These are phyloP conservation scores for Maniola jurtina DNA, from an alignment of 1,140 invertebrate species.

Conservation along the genomic window DNA sequence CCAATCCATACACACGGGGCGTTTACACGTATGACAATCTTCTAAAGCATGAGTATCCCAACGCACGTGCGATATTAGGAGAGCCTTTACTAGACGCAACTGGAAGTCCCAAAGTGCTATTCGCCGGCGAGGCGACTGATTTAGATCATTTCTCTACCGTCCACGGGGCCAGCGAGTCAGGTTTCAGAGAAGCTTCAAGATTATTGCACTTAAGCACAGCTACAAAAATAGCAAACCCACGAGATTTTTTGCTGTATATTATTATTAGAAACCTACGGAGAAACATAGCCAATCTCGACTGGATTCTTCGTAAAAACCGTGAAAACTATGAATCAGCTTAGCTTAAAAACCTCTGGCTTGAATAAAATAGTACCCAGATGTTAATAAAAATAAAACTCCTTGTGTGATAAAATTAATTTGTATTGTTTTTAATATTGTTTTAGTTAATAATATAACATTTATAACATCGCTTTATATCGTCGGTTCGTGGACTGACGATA, in stretches of 20 bases:
- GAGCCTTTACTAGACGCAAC: constrained; percentile 37
- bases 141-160: constrained; percentile 80
- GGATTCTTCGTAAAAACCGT: too few relatives aligned
- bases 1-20: constrained; percentile 51
- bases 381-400: too few relatives aligned
- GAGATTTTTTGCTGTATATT: not conserved
- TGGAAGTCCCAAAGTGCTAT: constrained; percentile 42
- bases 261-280: too few relatives aligned
- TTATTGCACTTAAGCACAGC: constrained; percentile 9
- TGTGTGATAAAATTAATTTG: too few relatives aligned
- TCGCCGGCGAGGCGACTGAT: constrained; percentile 69
- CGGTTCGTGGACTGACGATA: too few relatives aligned
- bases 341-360: too few relatives aligned
- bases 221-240: not conserved
- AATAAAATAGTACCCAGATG: too few relatives aligned
- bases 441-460: too few relatives aligned
- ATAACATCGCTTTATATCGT: too few relatives aligned
- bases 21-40: constrained; percentile 51
- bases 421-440: too few relatives aligned
- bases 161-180: constrained; percentile 81
- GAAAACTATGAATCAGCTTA: too few relatives aligned
- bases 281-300: too few relatives aligned
- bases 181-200: constrained; percentile 77
- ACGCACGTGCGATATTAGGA: constrained; percentile 33
- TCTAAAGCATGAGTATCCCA: constrained; percentile 34